Base-by-base conservation (phyloP, 2,888 invertebrate species). In the Oasisia sp. region DNA sequence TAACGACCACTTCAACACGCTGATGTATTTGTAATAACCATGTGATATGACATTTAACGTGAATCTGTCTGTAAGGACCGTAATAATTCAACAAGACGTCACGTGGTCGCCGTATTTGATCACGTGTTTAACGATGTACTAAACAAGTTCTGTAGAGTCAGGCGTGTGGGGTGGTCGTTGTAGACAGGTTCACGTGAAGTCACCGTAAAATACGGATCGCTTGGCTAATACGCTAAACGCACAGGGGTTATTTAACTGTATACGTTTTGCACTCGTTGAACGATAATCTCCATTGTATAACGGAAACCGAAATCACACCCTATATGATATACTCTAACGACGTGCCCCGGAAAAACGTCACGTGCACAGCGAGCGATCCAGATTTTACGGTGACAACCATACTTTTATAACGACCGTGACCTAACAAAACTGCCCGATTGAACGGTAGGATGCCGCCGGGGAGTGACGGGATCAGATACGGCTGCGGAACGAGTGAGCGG, bases 81-180 rank as follows among this genome's bases (percentile, higher is more conserved):
- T 7, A 74, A n/a, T 74, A 74, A 19, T 7, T 74, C 27, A 74
- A 27, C 74, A 74, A 74, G 74, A 74, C 74, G 74, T 27, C 74
- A 74, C 74, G 74, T 74, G 74, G 74, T 74, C 27, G 74, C n/a
- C n/a, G 27, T 74, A n/a, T 27, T 74, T 19, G 19, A 74, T 27
- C 74, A 74, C 74, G 74, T 74, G 74, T n/a, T 74, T 74, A 74
- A 74, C n/a, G 74, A 74, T 74, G 74, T 27, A 74, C 74, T 74
- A n/a, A 74, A 27, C 8, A 50, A 50, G 50, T 50, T 50, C 2
- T 50, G 50, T 50, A 74, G 19, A 74, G 74, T 74, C 27, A 74
- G n/a, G 74, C 27, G 74, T 74, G 27, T 74, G 19, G 74, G 74
- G n/a, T 74, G 74, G 74, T 74, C 74, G 74, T 27, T 74, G n/a